phyloP scores from a whole-genome alignment of 2,888 invertebrate genomes.

The Mayetiola destructor region DNA sequence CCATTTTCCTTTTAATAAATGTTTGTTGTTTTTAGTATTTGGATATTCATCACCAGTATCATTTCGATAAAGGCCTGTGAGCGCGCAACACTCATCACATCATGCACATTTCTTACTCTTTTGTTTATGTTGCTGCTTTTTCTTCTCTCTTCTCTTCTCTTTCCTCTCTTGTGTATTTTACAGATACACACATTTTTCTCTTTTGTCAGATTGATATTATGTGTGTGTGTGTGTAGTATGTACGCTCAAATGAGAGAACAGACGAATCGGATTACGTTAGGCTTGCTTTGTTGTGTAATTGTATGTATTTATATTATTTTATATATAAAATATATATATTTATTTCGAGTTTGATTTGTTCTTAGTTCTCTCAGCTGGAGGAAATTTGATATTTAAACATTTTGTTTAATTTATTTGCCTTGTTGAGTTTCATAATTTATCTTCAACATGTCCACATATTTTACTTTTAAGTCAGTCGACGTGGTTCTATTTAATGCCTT shows the following conservation, averaged over 20 bases:
- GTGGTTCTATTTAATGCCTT: too few relatives aligned
- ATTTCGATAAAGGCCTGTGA: too few relatives aligned
- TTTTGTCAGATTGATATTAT: background rate
- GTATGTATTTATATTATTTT: too few relatives aligned
- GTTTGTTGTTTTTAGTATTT: too few relatives aligned
- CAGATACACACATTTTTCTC: background rate
- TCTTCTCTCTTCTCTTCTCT: background rate
- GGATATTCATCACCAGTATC: too few relatives aligned
- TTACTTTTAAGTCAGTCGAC: too few relatives aligned
- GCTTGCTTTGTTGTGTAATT: background rate
- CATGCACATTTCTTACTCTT: constrained; percentile 1
- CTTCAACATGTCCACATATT: too few relatives aligned
- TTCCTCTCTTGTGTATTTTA: background rate
- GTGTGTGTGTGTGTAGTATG: background rate
- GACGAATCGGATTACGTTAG: background rate
- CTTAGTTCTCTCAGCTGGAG: background rate
- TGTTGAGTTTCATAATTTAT: too few relatives aligned
- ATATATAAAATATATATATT: too few relatives aligned
- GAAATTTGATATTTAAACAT: constrained; percentile 9
- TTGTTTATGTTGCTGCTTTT: background rate
- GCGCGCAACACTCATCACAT: too few relatives aligned
- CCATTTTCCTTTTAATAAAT: too few relatives aligned
- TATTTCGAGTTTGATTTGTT: background rate
- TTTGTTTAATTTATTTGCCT: too few relatives aligned
- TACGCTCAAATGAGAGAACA: background rate